Base-by-base conservation (phyloP, 2,797 vertebrate genomes). In the Sternarchorhynchus goeldii region DNA sequence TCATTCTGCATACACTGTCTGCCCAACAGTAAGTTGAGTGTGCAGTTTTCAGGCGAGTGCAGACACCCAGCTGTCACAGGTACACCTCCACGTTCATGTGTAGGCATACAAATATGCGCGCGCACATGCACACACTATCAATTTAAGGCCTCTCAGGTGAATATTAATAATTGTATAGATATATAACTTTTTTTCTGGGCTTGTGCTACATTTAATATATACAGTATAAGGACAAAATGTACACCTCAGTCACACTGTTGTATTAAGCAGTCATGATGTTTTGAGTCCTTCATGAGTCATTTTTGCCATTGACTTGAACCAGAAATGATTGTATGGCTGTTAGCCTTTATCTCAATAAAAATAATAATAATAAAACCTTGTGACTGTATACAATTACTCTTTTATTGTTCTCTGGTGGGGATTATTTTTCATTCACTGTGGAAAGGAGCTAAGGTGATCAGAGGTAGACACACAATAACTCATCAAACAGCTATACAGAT, bases 301-400 rank as follows among this genome's bases (percentile, higher is more conserved):
- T 25, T 72, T 58, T 66, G 53, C 2, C 59, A 31, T 56, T 71
- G 29, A 58, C 25, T 17, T 76, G 45, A 64, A 14, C 18, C 53
- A 32, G 50, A 82, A 76, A 77, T 6, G 12, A 71, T 50, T 84
- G 79, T 81, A 29, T 12, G 70, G 57, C 73, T 69, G 65, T 62
- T 21, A 60, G 76, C 60, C 79, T 65, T 70, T 69, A 50, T 78
- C 75, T 80, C 73, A 81, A 84, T 81, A 84, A 81, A 84, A 64
- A 10, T 20, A 65, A 41, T 7, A 50, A 6, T 4, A 41, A 55
- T 53, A 29, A 56, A 4, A 58, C 67, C 34, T 63, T 60, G 64
- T 79, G 73, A 79, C 66, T 74, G 69, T 73, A 69, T 5, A 50
- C 21, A 25, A 31, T 57, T 25, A 17, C 20, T 67, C 1, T 25